These are phyloP conservation scores for Macrobrachium rosenbergii DNA, from an alignment of 1,140 invertebrate species.

Conservation along the genomic window DNA sequence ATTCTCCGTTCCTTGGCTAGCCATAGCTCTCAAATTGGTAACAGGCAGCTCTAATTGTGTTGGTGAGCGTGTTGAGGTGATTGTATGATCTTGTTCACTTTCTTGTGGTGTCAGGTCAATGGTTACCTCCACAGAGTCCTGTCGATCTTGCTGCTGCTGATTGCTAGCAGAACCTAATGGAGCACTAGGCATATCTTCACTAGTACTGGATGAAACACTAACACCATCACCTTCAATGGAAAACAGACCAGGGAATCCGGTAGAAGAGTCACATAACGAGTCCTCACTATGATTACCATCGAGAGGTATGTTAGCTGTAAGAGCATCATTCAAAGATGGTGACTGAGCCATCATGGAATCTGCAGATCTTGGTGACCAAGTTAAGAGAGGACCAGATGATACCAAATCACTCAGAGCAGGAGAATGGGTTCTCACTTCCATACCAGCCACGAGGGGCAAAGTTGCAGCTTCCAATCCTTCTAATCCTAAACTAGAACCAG, in stretches of 20 bases:
- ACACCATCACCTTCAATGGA: constrained; percentile 66
- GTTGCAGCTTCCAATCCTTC: constrained; percentile 57
- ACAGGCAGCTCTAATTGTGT: constrained; percentile 51
- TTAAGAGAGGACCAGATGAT: constrained; percentile 61
- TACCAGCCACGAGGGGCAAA: constrained; percentile 60
- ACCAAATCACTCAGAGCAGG: constrained; percentile 65
- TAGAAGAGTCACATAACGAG: constrained; percentile 66
- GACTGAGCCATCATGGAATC: constrained; percentile 66
- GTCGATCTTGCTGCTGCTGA: constrained; percentile 41
- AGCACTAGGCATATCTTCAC: constrained; percentile 56
- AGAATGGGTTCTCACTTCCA: constrained; percentile 64
- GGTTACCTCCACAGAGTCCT: constrained; percentile 37
- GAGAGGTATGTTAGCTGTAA: constrained; percentile 65
- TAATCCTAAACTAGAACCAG: constrained; percentile 60
- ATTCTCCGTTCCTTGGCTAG: constrained; percentile 16
- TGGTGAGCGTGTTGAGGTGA: constrained; percentile 53
- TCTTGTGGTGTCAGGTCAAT: constrained; percentile 57
- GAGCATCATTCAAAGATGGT: constrained; percentile 64
- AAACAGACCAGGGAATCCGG: constrained; percentile 64
- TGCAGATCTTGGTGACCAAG: constrained; percentile 66
- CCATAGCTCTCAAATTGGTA: constrained; percentile 34
- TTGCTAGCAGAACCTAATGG: constrained; percentile 25
- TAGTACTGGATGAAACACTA: constrained; percentile 64
- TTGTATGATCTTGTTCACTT: constrained; percentile 61
- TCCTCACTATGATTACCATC: constrained; percentile 65